A percentile compares a stretch with the other conserved stretches of the same genome.
Evolutionary conservation across 2,888 invertebrate genomes (phyloP).

Genomic region (Nemurella pictetii): DNA sequence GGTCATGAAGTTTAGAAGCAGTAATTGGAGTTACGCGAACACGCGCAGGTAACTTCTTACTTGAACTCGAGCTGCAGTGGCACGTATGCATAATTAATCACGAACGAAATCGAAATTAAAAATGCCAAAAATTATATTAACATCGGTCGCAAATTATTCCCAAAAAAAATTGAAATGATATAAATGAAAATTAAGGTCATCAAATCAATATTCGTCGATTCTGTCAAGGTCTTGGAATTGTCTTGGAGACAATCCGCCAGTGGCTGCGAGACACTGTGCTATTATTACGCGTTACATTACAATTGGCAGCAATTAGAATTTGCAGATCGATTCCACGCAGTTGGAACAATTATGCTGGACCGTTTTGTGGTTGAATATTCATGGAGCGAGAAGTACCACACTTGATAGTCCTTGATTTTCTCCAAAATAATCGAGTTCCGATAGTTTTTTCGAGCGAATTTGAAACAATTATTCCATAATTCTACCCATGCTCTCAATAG

Average conservation of each 20-base stretch:
- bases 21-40: not conserved
- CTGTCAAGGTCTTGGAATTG: not conserved
- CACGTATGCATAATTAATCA: not conserved
- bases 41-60: not conserved
- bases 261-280: no score
- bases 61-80: no score
- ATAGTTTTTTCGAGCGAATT: not conserved
- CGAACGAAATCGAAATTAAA: not conserved
- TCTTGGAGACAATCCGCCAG: not conserved
- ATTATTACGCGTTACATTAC: not conserved
- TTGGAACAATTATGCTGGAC: not conserved
- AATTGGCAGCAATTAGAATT: no score
- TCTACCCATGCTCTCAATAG: not conserved
- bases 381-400: not conserved
- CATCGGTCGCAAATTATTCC: not conserved
- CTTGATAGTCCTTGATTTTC: not conserved
- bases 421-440: no score
- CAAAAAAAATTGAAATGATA: not conserved
- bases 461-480: not conserved
- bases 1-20: not conserved
- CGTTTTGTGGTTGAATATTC: not conserved
- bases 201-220: not conserved
- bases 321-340: not conserved
- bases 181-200: not conserved
- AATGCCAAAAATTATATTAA: not conserved